Base-by-base conservation (phyloP, 2,113 vertebrate species). In the Psittacara wagleri region DNA sequence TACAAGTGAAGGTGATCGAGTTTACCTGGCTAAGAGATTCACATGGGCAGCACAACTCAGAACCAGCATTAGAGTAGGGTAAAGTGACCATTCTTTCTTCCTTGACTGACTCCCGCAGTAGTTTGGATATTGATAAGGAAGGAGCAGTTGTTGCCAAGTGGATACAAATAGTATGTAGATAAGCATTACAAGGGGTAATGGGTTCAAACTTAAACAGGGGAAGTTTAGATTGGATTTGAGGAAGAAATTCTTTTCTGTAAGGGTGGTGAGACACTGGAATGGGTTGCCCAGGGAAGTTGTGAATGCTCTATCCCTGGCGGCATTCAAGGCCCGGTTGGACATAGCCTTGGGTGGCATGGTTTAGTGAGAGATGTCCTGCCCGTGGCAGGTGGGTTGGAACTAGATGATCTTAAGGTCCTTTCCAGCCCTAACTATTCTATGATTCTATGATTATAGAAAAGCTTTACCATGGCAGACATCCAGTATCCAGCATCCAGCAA, bases 41-140 rank as follows among this genome's bases (percentile, higher is more conserved):
- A 0, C 2, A 1, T 23, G 14, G 12, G 11, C 39, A 70, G 28
- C 0, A 2, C 6, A 59, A 33, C 31, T 75, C 49, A 62, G 52
- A 78, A 13, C 3, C 27, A 72, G 12, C 6, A 5, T 52, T 59
- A 54, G 0, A 0, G 13, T 16, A 59, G 15, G 23, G 13, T 22
- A 70, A 63, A 35, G 17, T 48, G 20, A 44, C 24, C 28, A 22
- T 41, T 35, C 25, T 79, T 83, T 83, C n/a, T 79, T 70, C 28
- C 20, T 70, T 73, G 46, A 4, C 10, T 61, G 28, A 55, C 33
- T 62, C 39, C 63, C 3, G 5, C 7, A 25, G 29, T n/a, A 10
- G 51, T 59, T 54, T 83, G n/a, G 62, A 76, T 81, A 39, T 41
- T 35, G 23, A 24, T 79, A 48, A 43, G n/a, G 17, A 90, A 39